These are phyloP conservation scores for Nerophis lumbriciformis DNA, from an alignment of 2,113 vertebrate genomes.

Conservation along the genomic window DNA sequence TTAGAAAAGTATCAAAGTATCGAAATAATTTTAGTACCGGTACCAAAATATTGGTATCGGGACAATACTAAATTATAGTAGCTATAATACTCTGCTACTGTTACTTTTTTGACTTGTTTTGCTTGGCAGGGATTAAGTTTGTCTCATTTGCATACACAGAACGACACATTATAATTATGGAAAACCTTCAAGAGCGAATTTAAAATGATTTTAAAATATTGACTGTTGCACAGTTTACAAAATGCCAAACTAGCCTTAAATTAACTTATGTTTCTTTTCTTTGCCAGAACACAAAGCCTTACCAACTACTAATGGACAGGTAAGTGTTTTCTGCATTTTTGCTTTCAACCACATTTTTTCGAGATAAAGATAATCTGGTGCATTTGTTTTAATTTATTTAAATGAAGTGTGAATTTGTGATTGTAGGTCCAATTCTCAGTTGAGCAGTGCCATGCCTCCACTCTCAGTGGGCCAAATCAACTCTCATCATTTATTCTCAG, in stretches of 20 bases:
- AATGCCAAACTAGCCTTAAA: not conserved
- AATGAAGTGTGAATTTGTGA: not conserved
- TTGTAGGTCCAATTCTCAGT: slow-evolving; percentile 85
- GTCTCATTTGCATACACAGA: not conserved
- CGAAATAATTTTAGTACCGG: too few relatives aligned
- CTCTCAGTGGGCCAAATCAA: slow-evolving; percentile 91
- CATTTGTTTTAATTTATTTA: not conserved
- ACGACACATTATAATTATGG: not conserved
- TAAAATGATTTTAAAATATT: not conserved
- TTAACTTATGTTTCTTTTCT: slow-evolving; percentile 25
- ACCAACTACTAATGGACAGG: slow-evolving; percentile 96
- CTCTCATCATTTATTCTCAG: slow-evolving; percentile 88
- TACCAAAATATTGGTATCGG: too few relatives aligned
- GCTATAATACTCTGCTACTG: too few relatives aligned
- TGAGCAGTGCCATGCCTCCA: slow-evolving; percentile 80
- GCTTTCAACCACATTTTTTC: not conserved
- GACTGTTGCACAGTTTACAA: not conserved
- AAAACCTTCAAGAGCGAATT: not conserved
- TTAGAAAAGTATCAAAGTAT: too few relatives aligned
- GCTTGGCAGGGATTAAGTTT: too few relatives aligned
- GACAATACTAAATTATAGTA: too few relatives aligned
- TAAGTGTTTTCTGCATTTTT: slow-evolving; percentile 56
- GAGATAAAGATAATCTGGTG: not conserved
- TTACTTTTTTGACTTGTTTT: too few relatives aligned
- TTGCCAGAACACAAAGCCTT: slow-evolving; percentile 93